Evolutionary conservation across 2,797 vertebrate species (phyloP).

Genomic region (Sternarchorhynchus goeldii): DNA sequence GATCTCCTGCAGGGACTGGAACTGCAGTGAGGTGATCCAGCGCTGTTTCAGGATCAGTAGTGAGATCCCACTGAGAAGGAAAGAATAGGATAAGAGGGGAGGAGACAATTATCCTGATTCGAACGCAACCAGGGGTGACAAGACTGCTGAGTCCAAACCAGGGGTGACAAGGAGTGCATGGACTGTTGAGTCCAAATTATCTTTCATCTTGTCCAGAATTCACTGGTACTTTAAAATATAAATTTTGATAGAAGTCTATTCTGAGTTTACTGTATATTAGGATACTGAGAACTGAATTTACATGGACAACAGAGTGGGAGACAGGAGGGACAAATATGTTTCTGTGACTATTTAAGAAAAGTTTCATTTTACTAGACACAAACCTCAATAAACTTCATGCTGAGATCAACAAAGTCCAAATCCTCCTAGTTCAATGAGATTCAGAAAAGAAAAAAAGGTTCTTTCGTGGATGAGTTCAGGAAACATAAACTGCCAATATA

Average conservation of each 20-base stretch:
- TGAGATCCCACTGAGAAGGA: constrained; percentile 82
- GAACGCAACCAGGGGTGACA: not conserved
- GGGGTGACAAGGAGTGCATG: no score
- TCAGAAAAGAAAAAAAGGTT: not conserved
- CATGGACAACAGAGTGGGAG: no score
- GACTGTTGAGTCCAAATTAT: not conserved
- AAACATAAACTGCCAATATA: not conserved
- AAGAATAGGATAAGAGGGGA: no score
- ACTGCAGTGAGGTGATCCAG: constrained; percentile 90
- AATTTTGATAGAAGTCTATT: no score
- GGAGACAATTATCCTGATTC: no score
- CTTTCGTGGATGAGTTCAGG: not conserved
- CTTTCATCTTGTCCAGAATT: not conserved
- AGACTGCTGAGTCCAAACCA: not conserved
- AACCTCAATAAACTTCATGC: no score
- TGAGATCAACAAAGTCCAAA: no score
- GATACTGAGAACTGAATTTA: no score
- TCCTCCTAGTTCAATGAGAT: not conserved
- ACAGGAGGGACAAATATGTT: no score
- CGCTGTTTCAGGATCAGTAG: constrained; percentile 94
- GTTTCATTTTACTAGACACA: no score
- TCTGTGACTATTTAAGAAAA: no score
- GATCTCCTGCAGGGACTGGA: constrained; percentile 93
- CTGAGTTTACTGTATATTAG: no score
- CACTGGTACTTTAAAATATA: not conserved